phyloP scores from a whole-genome alignment of 2,888 invertebrate genomes.

The Andrena marginata region DNA sequence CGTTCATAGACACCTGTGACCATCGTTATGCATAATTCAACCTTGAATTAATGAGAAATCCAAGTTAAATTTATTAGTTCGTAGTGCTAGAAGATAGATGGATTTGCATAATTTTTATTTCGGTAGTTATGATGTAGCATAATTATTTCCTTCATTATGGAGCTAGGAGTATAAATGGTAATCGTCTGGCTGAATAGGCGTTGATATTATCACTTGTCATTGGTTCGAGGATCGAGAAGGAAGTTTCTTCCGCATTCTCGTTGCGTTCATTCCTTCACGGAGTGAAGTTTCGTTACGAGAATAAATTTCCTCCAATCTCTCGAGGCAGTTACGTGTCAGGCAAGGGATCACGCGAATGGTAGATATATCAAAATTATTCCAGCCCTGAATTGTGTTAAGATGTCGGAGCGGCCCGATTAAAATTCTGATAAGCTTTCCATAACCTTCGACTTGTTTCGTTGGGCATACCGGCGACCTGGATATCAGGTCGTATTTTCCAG shows the following conservation, averaged over 20 bases:
- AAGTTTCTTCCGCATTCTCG: neutral
- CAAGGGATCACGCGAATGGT: constrained; percentile 31
- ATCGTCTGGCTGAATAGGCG: neutral
- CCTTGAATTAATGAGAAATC: too few relatives aligned
- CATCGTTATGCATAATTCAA: too few relatives aligned
- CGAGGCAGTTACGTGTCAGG: neutral
- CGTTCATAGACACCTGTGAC: too few relatives aligned
- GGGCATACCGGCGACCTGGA: neutral
- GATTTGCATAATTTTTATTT: too few relatives aligned
- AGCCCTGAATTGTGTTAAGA: neutral
- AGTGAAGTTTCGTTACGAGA: neutral
- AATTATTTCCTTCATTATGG: too few relatives aligned
- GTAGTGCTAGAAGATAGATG: too few relatives aligned
- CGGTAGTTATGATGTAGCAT: too few relatives aligned
- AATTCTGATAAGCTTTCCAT: constrained; percentile 37
- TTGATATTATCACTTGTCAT: neutral
- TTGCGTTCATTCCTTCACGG: too few relatives aligned
- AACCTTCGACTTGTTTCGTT: constrained; percentile 28
- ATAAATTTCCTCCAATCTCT: constrained; percentile 7
- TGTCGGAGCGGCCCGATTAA: constrained; percentile 30
- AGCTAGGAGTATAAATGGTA: too few relatives aligned
- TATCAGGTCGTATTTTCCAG: constrained; percentile 39
- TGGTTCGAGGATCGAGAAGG: neutral
- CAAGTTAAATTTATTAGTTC: too few relatives aligned
- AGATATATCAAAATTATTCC: constrained; percentile 31